A percentile compares a stretch with the other conserved stretches of the same genome.
Evolutionary conservation across 2,113 vertebrate genomes (phyloP).

Genomic region (Oxyura jamaicensis): DNA sequence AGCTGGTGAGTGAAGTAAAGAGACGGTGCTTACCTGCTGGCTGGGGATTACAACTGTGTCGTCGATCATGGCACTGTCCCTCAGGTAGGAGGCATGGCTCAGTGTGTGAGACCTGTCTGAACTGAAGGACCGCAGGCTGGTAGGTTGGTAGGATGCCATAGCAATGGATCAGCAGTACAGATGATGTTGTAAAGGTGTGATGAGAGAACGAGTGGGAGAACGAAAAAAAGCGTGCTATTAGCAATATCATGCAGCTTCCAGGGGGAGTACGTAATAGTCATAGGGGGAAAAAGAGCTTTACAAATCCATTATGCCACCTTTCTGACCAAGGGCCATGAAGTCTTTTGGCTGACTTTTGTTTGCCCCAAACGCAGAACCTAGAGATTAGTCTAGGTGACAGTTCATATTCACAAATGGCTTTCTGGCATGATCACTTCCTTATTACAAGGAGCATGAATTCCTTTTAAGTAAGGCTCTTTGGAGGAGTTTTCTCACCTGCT

Average conservation of each 20-base stretch:
- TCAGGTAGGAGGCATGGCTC: constrained; percentile 89
- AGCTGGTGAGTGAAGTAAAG: not conserved
- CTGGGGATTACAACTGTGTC: constrained; percentile 85
- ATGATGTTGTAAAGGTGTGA: constrained; percentile 70
- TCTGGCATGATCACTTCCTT: not conserved
- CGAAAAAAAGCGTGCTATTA: constrained; percentile 81
- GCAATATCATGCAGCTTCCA: constrained; percentile 79
- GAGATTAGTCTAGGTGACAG: not conserved
- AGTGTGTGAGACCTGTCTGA: constrained; percentile 94
- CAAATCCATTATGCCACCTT: not conserved
- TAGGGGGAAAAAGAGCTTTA: not conserved
- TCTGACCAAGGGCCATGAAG: not conserved
- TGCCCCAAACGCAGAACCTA: constrained; percentile 27
- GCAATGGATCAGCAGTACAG: constrained; percentile 70
- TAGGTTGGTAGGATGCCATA: constrained; percentile 76
- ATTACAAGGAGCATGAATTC: not conserved
- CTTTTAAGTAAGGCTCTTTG: not conserved
- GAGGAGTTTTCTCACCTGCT: not conserved
- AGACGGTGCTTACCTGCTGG: constrained; percentile 83
- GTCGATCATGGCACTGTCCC: constrained; percentile 87
- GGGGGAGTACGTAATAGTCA: constrained; percentile 46
- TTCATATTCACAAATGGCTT: constrained; percentile 18
- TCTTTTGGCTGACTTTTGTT: not conserved
- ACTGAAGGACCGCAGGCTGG: constrained; percentile 89
- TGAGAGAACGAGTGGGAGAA: constrained; percentile 73